Evolutionary conservation across 2,113 vertebrate species (phyloP).

Genomic region (Origma solitaria): DNA sequence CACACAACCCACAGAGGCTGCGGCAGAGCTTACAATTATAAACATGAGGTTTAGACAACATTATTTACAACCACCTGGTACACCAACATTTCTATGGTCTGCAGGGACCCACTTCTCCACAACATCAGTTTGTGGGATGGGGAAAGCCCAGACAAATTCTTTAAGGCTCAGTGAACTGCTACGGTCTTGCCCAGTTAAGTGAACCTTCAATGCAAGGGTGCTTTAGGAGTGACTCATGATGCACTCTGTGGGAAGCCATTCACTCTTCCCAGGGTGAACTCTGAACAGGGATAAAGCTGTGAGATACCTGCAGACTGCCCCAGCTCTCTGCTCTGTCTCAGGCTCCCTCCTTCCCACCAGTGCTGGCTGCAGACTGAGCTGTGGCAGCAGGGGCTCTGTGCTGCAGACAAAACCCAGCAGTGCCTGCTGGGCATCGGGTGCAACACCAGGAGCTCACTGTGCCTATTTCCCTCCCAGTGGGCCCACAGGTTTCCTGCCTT

Average conservation of each 20-base stretch:
- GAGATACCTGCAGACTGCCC: neutral
- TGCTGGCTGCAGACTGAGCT: neutral
- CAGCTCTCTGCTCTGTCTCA: neutral
- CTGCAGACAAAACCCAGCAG: neutral
- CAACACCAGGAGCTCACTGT: neutral
- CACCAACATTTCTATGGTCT: neutral
- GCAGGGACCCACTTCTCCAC: neutral
- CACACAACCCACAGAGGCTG: neutral
- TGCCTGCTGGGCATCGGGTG: rapidly evolving
- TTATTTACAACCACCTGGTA: neutral
- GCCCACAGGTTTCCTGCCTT: neutral
- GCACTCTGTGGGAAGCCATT: neutral
- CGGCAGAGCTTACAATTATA: neutral
- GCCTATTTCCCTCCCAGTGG: neutral
- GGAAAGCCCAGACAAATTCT: neutral
- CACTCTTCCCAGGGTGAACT: neutral
- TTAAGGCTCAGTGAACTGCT: neutral
- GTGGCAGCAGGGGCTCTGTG: neutral
- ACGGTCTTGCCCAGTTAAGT: neutral
- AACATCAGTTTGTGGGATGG: neutral
- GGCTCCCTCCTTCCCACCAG: neutral
- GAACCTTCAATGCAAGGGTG: neutral
- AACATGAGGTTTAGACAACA: neutral
- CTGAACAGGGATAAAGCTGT: neutral
- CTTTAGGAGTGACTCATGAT: rapidly evolving